Evolutionary conservation across 2,797 vertebrate species (phyloP).

Genomic region (Betta splendens): DNA sequence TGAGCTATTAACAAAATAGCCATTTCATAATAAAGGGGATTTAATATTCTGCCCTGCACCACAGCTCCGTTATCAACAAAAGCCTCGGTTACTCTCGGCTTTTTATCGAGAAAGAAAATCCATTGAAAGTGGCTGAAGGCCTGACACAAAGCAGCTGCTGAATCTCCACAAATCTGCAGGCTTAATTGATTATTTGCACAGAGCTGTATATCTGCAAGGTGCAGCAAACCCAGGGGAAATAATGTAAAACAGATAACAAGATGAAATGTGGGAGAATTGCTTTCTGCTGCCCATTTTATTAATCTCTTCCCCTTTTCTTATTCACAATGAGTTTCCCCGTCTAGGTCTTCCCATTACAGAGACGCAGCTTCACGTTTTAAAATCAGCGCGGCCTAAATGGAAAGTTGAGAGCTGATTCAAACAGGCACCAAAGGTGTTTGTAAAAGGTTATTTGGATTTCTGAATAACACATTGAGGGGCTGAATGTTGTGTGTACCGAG

Average conservation of each 20-base stretch:
- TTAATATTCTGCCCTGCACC: slow-evolving; percentile 59
- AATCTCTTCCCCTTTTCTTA: slow-evolving; percentile 80
- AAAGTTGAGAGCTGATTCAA: slow-evolving; percentile 61
- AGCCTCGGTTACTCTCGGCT: slow-evolving; percentile 59
- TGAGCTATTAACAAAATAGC: slow-evolving; percentile 64
- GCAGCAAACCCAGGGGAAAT: slow-evolving; percentile 84
- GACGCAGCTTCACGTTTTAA: slow-evolving; percentile 43
- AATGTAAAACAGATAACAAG: slow-evolving; percentile 90
- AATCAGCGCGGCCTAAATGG: slow-evolving; percentile 72
- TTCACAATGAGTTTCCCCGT: slow-evolving; percentile 81
- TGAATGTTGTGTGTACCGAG: slow-evolving; percentile 33
- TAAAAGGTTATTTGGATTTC: slow-evolving; percentile 67
- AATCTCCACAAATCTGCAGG: slow-evolving; percentile 80
- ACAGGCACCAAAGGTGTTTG: slow-evolving; percentile 51
- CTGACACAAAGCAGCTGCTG: slow-evolving; percentile 77
- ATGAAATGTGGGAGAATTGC: slow-evolving; percentile 87
- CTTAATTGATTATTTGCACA: slow-evolving; percentile 88
- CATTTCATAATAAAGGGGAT: slow-evolving; percentile 66
- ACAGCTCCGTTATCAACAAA: slow-evolving; percentile 71
- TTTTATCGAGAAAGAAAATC: slow-evolving; percentile 73
- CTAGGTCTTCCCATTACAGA: slow-evolving; percentile 77
- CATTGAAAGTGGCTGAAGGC: slow-evolving; percentile 77
- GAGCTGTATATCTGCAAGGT: slow-evolving; percentile 82
- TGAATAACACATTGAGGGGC: slow-evolving; percentile 35
- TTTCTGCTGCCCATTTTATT: slow-evolving; percentile 85